Conservation (phyloP, 1,140 invertebrate genomes). For the Dreissena polymorpha region DNA sequence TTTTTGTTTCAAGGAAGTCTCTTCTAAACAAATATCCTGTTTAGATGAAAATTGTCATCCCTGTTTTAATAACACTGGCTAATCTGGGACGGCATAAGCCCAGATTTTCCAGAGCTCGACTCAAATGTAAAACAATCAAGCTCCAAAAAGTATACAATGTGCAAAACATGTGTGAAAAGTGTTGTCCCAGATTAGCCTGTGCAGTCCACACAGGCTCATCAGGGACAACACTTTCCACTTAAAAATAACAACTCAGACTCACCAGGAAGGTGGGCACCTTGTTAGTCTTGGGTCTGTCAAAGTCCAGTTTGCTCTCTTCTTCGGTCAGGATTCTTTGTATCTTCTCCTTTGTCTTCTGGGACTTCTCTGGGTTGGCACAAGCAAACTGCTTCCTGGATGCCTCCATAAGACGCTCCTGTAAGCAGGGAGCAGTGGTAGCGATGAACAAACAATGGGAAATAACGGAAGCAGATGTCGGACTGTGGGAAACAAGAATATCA, state of each 20-base stretch:
- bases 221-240: too few relatives aligned
- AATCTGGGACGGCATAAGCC: neutral
- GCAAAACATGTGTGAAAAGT: too few relatives aligned
- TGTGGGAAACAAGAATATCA: too few relatives aligned
- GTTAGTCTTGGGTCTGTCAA: constrained; percentile 73
- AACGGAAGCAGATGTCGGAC: neutral
- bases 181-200: too few relatives aligned
- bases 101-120: neutral
- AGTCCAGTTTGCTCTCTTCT: constrained; percentile 73
- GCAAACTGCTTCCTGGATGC: constrained; percentile 75
- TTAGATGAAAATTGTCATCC: neutral
- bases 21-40: too few relatives aligned
- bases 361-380: constrained; percentile 77
- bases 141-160: too few relatives aligned
- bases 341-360: constrained; percentile 74
- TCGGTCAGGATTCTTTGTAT: constrained; percentile 71
- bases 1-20: too few relatives aligned
- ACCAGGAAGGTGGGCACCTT: constrained; percentile 72
- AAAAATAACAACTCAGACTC: constrained; percentile 23
- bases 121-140: too few relatives aligned
- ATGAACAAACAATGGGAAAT: neutral
- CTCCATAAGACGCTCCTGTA: constrained; percentile 76
- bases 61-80: neutral
- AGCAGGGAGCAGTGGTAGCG: constrained; percentile 13
- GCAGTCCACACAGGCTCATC: too few relatives aligned